Base-by-base conservation (phyloP, 35 echinoderm and acorn worm genomes). In the Acanthaster planci region DNA sequence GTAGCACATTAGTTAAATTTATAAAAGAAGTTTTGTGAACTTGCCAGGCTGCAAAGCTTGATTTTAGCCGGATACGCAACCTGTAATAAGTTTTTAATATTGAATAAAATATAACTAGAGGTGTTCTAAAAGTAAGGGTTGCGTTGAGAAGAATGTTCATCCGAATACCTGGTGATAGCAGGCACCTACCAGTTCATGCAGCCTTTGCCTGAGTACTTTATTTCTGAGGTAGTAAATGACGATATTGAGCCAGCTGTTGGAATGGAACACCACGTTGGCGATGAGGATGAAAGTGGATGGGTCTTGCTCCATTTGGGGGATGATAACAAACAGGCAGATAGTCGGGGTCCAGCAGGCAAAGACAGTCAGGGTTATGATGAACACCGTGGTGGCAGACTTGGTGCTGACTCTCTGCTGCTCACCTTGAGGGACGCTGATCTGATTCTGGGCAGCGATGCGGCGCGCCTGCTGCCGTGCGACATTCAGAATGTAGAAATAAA, bases 161-260 rank as follows among this genome's bases (percentile, higher is more conserved):
- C 12, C 4, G 42, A 47, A 81, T 5, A 5, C 18, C 51, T 44
- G 18, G 79, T 26, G 51, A 81, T 7, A 53, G 31, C 79, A 51
- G 14, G 42, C 10, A 27, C 19, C 30, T 52, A 6, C n/a, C 38
- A 52, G 7, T 10, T 83, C 14, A 35, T 32, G 22, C 29, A 57
- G 30, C 8, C 52, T 53, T 27, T 83, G 53, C 22, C 37, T 56
- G 36, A 83, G 56, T 8, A 58, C 54, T 22, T 23, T 57, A 19
- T 57, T 83, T 21, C 81, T 32, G 52, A 51, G 56, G 38, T 83
- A 83, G 53, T 83, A 83, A 32, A 83, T 64, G 38, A 83, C 38
- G 34, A 54, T 17, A 59, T 83, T 83, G 5, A 83, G 21, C 35
- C 81, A 53, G 59, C 81, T 57, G 31, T 83, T 83, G 54, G n/a